Evolutionary conservation across 92 coral and sea anemone species (phyloP), one percentile per base, ranked within the genome.

Genomic region (Chrysogorgia sp.): DNA sequence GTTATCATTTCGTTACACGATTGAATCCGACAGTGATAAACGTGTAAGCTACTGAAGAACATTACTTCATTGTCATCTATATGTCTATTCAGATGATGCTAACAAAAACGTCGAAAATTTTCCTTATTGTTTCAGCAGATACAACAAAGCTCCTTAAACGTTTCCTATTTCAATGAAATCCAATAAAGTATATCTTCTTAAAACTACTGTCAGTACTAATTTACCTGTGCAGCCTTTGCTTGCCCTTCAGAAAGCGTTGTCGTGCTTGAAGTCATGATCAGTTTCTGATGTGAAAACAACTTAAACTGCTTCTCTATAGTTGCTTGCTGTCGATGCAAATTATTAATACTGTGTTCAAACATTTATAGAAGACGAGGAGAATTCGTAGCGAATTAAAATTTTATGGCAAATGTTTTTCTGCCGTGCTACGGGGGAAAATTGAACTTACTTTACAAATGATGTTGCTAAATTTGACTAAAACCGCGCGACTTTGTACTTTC

Each of bases 311-410:
- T 57, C 63, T 23, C 63, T n/a, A n/a, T n/a, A n/a, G 17, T 15
- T 53, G 79, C 29, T 40, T 15, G 55, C 41, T 40, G 28, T 71
- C 77, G 47, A 29, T 49, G 64, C 79, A 72, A 72, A 72, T 72
- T 72, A 72, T 72, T 72, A 53, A 72, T 72, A 72, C 34, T 59
- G 45, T 72, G 47, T 72, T 72, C 79, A 72, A 72, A 72, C 65
- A 72, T 72, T 72, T 72, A 72, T 72, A 19, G 79, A 72, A 56
- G 22, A 49, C 79, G 53, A 72, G 35, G 79, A 55, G 52, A 72
- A 72, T 53, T 72, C 52, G 52, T 29, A 30, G 65, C 64, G 50
- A 72, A 72, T 72, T 72, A 72, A 72, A 72, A 53, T 72, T 72
- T 72, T 40, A 72, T 72, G 79, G 79, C 35, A 72, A 56, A 56